Conservation (phyloP, 2,888 invertebrate species). For the Heliconius cydno region DNA sequence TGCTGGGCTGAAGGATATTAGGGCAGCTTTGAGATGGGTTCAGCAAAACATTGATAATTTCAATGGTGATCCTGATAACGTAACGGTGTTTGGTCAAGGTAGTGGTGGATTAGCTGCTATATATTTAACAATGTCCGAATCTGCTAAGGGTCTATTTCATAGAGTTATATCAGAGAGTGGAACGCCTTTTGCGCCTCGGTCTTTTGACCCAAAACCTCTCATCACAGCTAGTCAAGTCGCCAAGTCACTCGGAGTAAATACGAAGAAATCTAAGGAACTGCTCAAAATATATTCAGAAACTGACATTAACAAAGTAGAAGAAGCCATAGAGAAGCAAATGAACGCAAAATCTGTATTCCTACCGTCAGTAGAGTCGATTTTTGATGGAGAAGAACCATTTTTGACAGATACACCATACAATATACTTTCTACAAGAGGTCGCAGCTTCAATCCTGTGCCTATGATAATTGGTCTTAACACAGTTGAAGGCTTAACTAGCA, state of each 20-base stretch:
- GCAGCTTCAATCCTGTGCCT: slow-evolving; percentile 71
- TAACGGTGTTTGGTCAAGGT: slow-evolving; percentile 77
- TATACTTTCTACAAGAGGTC: slow-evolving; percentile 59
- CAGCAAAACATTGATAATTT: slow-evolving; percentile 69
- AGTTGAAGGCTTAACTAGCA: slow-evolving; percentile 79
- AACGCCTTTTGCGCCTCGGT: slow-evolving; percentile 65
- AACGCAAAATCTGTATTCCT: slow-evolving; percentile 70
- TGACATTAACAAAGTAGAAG: slow-evolving; percentile 63
- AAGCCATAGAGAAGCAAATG: slow-evolving; percentile 76
- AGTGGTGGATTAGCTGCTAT: slow-evolving; percentile 74
- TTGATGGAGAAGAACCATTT: slow-evolving; percentile 71
- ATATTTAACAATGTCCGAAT: slow-evolving; percentile 69
- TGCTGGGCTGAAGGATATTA: slow-evolving; percentile 77
- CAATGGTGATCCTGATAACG: slow-evolving; percentile 71
- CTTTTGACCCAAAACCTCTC: slow-evolving; percentile 66
- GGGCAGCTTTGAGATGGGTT: slow-evolving; percentile 76
- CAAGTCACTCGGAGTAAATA: slow-evolving; percentile 66
- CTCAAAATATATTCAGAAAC: slow-evolving; percentile 64
- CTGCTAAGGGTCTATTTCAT: slow-evolving; percentile 72
- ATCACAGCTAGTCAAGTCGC: slow-evolving; percentile 71
- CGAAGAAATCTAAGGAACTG: slow-evolving; percentile 62
- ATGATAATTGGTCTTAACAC: slow-evolving; percentile 81
- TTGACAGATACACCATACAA: slow-evolving; percentile 75
- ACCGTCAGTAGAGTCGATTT: slow-evolving; percentile 68
- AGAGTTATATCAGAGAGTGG: slow-evolving; percentile 75